Base-by-base conservation (phyloP, 2,888 invertebrate species). In the Electrophaes corylata region DNA sequence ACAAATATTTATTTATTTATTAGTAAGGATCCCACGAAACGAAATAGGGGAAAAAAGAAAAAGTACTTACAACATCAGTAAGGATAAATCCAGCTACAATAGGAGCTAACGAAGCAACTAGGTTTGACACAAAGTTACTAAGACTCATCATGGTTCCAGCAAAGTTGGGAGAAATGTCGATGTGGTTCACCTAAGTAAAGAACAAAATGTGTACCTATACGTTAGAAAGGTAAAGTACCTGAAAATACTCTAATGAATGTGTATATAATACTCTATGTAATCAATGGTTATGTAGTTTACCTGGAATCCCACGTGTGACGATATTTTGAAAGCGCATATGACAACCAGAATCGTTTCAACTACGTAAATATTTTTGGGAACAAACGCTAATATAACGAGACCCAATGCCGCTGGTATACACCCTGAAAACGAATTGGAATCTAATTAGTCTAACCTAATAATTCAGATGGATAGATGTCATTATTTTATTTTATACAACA, bases 121-220 rank as follows among this genome's bases (percentile, higher is more conserved):
- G 81, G 71, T 96, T 96, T 0, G 96, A 94, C 0, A 93, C 86
- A 51, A 95, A 95, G 79, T 96, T 97, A 14, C 96, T 96, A 57
- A 97, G 93, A 23, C 97, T 96, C 95, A 97, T 96, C 67, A 97
- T 86, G 0, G 95, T 94, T 0, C 97, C 97, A 0, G 96, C 95
- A 73, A 94, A 96, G 76, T 96, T 96, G 0, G 96, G 96, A 0
- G 96, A 94, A 49, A 97, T 92, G 76, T 97, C 97, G 47, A 97
- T 95, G 71, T 96, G 96, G 79, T 96, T 96, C 0, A 94, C 93
- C 91, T 94, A 89, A 26, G 45, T 8, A 39, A 46, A 14, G 1
- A 33, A 10, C 1, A 29, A 10, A 29, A 10, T 29, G 2, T 10
- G 8, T 26, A 26, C 0, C 3, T 4, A 20, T 20, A 4, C 3